Evolutionary conservation across 2,797 vertebrate species (phyloP).

Genomic region (Micromesistius poutassou): DNA sequence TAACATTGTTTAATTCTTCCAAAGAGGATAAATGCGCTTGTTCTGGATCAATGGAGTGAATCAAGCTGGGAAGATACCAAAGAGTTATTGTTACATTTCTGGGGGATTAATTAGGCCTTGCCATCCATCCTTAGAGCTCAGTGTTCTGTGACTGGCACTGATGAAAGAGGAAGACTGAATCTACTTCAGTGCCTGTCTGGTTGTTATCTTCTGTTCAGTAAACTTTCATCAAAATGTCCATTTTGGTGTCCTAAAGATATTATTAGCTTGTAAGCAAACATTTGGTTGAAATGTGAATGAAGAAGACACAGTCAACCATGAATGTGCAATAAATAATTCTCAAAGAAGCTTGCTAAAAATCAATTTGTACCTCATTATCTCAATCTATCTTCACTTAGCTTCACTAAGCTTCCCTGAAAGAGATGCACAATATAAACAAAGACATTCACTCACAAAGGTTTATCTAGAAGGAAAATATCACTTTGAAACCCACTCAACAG

Average conservation of each 20-base stretch:
- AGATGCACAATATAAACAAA: not conserved
- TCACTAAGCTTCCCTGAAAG: not conserved
- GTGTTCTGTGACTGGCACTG: not conserved
- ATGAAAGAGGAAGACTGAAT: not conserved
- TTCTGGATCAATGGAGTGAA: slow-evolving; percentile 33
- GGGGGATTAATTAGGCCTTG: slow-evolving; percentile 13
- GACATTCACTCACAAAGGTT: not conserved
- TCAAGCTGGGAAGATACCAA: slow-evolving; percentile 21
- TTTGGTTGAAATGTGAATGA: not conserved
- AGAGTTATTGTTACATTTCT: slow-evolving; percentile 8
- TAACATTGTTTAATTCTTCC: not conserved
- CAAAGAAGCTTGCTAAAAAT: too few species aligned
- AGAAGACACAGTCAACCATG: not conserved
- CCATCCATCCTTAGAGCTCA: not conserved
- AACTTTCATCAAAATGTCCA: not conserved
- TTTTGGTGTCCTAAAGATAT: not conserved
- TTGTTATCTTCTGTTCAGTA: not conserved
- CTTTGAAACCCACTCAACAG: not conserved
- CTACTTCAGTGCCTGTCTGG: not conserved
- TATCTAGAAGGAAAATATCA: not conserved
- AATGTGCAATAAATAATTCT: not conserved
- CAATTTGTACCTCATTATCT: too few species aligned
- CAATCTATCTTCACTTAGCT: not conserved
- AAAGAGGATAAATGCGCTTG: slow-evolving; percentile 24
- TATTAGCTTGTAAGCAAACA: not conserved